Conservation (phyloP, 2,888 invertebrate species). For the Hirtodrosophila histrioides region DNA sequence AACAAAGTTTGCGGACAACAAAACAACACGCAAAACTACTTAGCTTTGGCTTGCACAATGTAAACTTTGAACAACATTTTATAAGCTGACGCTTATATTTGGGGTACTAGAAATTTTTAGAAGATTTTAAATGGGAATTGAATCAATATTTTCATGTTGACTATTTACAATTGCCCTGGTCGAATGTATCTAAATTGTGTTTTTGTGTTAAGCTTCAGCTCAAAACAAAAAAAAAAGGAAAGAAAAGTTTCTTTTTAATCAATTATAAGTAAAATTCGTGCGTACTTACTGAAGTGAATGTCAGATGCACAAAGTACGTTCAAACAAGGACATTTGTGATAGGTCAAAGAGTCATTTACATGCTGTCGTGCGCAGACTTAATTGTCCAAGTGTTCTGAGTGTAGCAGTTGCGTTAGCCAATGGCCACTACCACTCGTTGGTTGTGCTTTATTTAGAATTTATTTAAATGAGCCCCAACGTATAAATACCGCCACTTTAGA, state of each 20-base stretch:
- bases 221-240: too few species aligned
- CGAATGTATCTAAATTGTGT: too few species aligned
- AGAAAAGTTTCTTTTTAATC: too few species aligned
- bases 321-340: slow-evolving; percentile 50
- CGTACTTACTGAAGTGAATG: neutral
- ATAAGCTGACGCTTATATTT: slow-evolving; percentile 56
- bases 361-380: slow-evolving; percentile 65
- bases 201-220: too few species aligned
- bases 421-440: slow-evolving; percentile 27
- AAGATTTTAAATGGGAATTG: slow-evolving; percentile 2
- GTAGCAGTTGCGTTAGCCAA: slow-evolving; percentile 28
- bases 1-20: slow-evolving; percentile 67
- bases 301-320: slow-evolving; percentile 20
- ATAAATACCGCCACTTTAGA: slow-evolving; percentile 78
- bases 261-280: too few species aligned
- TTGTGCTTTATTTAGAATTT: slow-evolving; percentile 76
- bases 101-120: slow-evolving; percentile 4
- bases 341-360: slow-evolving; percentile 61
- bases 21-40: slow-evolving; percentile 74
- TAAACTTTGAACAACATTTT: slow-evolving; percentile 64
- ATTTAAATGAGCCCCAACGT: slow-evolving; percentile 77
- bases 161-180: too few species aligned
- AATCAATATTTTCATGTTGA: too few species aligned
- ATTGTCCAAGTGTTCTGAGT: slow-evolving; percentile 64
- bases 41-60: slow-evolving; percentile 50